A percentile compares a stretch with the other conserved stretches of the same genome.
Conservation (phyloP, 2,113 vertebrate genomes). For the Poecilia latipinna region DNA sequence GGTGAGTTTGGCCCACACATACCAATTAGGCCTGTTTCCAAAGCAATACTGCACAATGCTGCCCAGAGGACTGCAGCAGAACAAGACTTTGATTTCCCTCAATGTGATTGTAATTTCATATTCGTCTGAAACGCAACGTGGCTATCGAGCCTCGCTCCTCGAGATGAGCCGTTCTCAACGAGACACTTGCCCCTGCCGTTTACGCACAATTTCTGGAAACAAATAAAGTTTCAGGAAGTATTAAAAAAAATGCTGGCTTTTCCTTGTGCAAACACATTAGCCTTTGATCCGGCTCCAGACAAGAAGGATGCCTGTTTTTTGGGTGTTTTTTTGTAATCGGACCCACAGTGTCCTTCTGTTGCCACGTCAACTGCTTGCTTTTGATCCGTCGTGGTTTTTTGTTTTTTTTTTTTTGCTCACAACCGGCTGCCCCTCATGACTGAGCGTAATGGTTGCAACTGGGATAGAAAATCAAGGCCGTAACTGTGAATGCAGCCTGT, state of each 20-base stretch:
- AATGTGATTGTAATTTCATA: constrained; percentile 79
- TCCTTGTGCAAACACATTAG: constrained; percentile 5
- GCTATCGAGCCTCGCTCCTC: constrained; percentile 64
- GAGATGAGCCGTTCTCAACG: constrained; percentile 47
- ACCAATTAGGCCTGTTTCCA: constrained; percentile 82
- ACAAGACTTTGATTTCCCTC: constrained; percentile 80
- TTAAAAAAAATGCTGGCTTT: background rate
- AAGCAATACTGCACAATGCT: constrained; percentile 76
- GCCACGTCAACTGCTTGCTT: constrained; percentile 52
- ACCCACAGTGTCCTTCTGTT: constrained; percentile 31
- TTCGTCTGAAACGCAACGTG: constrained; percentile 75
- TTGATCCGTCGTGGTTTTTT: constrained; percentile 60
- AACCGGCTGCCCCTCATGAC: constrained; percentile 14
- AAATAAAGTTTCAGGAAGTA: constrained; percentile 26
- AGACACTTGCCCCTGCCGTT: constrained; percentile 61
- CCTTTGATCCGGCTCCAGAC: constrained; percentile 20
- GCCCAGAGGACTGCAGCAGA: constrained; percentile 75
- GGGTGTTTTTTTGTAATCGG: constrained; percentile 19
- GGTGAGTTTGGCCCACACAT: constrained; percentile 81
- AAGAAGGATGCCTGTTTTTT: constrained; percentile 10
- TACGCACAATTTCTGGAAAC: constrained; percentile 52
- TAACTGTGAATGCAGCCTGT: constrained; percentile 59
- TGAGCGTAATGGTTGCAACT: constrained; percentile 50
- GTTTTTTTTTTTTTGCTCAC: constrained; percentile 2
- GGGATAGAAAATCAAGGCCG: constrained; percentile 68